Base-by-base conservation (phyloP, 2,113 vertebrate genomes). In the Otis tarda region DNA sequence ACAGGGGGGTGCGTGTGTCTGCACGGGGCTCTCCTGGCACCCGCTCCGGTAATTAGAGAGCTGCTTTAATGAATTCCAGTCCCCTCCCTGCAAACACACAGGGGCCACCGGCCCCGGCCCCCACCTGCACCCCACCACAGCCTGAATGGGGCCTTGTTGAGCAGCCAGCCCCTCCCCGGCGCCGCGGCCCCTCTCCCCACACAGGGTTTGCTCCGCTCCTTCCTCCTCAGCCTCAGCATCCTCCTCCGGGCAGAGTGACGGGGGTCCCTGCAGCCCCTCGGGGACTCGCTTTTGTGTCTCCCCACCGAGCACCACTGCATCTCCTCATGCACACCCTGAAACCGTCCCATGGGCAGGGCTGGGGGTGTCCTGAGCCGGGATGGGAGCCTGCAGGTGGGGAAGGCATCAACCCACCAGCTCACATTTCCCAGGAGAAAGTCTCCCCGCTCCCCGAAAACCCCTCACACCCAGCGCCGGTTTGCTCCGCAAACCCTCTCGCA, bases 111-210 rank as follows among this genome's bases (percentile, higher is more conserved):
- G 76, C 30, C 37, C 78, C 2, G 85, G 94, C 53, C 83, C 89
- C 79, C 75, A 92, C 65, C 93, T 74, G 93, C 41, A 56, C 63
- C 33, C 17, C 74, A 65, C 77, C 52, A 6, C 90, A 87, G 81
- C 84, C 69, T 97, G 81, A 96, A 97, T 95, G 90, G 53, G 94
- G 84, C 94, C 90, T 95, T 97, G 95, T 96, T 93, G 81, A 79
- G 78, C 11, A 10, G 61, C 77, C 74, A 70, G 79, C 31, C 49
- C 35, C 74, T 65, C 60, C 49, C 47, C 6, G 1, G 73, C 20
- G 11, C 82, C 8, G 2, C 41, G 13, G 12, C 33, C 56, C 52
- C 3, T 6, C 49, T 65, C 17, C 49, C 30, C 33, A 5, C 24
- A 68, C 78, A 5, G 55, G 33, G 13, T 43, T 84, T 69, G 57